These are phyloP conservation scores for Drosophila longiperda DNA, from an alignment of 2,888 invertebrate species.

Conservation along the genomic window DNA sequence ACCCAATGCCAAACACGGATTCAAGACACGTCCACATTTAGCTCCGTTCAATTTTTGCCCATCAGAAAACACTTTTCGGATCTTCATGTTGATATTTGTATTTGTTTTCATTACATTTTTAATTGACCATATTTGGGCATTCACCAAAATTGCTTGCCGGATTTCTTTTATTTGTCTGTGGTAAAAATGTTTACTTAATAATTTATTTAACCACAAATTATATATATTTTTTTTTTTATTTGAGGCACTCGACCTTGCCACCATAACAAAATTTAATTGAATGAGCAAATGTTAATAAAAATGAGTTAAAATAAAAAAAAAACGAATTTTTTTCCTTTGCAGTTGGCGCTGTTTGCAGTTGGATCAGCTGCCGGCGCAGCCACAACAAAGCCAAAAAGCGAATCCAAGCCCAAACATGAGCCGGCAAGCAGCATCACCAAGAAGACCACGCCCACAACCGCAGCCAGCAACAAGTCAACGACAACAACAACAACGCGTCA, in stretches of 20 bases:
- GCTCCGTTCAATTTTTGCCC: constrained; percentile 50
- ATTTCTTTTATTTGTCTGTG: constrained; percentile 32
- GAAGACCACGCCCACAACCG: constrained; percentile 29
- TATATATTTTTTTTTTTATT: constrained; percentile 7
- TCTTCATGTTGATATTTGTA: constrained; percentile 33
- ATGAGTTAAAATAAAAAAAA: constrained; percentile 18
- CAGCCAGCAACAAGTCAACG: background rate
- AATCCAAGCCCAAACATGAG: constrained; percentile 41
- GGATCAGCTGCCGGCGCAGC: constrained; percentile 54
- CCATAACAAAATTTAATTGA: constrained; percentile 45
- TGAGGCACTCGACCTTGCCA: constrained; percentile 61
- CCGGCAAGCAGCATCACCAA: constrained; percentile 24
- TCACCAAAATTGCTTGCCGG: constrained; percentile 41
- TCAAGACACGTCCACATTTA: constrained; percentile 53
- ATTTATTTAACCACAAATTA: constrained; percentile 4
- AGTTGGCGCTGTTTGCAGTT: constrained; percentile 77
- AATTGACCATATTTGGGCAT: constrained; percentile 68
- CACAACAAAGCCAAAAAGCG: constrained; percentile 51
- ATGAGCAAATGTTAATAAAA: constrained; percentile 4
- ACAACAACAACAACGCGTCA: constrained; percentile 48
- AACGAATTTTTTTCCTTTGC: constrained; percentile 40
- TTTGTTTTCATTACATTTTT: constrained; percentile 56
- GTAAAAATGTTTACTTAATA: constrained; percentile 54
- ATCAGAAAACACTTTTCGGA: constrained; percentile 33
- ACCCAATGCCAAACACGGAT: constrained; percentile 69